Conservation (phyloP, 2,797 vertebrate genomes). For the Masticophis lateralis region DNA sequence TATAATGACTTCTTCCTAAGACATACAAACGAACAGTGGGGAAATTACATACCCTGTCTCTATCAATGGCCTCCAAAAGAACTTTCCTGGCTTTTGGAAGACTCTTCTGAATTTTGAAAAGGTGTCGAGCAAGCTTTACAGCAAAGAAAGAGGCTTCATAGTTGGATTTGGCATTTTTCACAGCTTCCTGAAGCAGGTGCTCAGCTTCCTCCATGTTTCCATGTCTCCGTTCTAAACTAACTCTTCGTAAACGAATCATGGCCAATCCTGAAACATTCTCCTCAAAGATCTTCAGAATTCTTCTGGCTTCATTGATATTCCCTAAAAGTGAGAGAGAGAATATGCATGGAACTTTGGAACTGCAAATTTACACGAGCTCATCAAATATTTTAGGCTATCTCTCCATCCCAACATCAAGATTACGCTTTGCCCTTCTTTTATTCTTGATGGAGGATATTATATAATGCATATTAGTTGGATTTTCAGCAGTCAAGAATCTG, state of each 20-base stretch:
- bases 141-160: conserved; percentile 89
- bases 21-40: conserved; percentile 3
- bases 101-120: conserved; percentile 90
- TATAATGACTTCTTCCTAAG: background rate
- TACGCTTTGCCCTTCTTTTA: background rate
- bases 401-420: background rate
- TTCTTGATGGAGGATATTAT: background rate
- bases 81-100: conserved; percentile 89
- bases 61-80: conserved; percentile 91
- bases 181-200: conserved; percentile 85
- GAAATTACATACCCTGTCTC: conserved; percentile 84
- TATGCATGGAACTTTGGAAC: background rate
- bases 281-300: conserved; percentile 87
- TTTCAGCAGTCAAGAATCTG: background rate
- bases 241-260: conserved; percentile 91
- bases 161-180: conserved; percentile 79
- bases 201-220: conserved; percentile 93
- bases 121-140: conserved; percentile 89
- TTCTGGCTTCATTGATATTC: conserved; percentile 86
- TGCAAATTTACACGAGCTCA: background rate
- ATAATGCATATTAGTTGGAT: background rate
- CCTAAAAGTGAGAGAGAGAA: conserved; percentile 69
- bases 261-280: conserved; percentile 83
- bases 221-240: conserved; percentile 92
- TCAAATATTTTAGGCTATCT: background rate